Evolutionary conservation across 2,888 invertebrate species (phyloP).

Genomic region (Drosophila rellima): DNA sequence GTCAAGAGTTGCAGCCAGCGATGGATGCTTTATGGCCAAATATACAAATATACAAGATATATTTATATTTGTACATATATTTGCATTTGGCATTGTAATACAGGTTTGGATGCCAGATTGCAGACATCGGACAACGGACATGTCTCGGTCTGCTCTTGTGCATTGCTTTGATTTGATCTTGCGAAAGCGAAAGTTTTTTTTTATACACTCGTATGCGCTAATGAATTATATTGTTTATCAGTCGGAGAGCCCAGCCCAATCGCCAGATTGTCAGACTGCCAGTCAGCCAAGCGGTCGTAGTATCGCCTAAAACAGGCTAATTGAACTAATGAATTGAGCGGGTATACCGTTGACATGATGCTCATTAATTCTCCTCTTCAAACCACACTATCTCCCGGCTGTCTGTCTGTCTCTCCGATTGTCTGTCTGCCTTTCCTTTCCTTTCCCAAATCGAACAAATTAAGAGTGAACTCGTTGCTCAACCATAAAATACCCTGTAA

Average conservation of each 20-base stretch:
- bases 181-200: slow-evolving; percentile 76
- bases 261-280: slow-evolving; percentile 11
- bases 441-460: slow-evolving; percentile 13
- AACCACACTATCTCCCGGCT: slow-evolving; percentile 10
- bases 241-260: slow-evolving; percentile 38
- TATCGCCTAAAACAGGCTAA: slow-evolving; percentile 51
- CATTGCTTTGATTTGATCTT: slow-evolving; percentile 76
- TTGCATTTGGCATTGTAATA: slow-evolving; percentile 78
- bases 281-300: slow-evolving; percentile 22
- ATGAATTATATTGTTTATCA: slow-evolving; percentile 77
- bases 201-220: slow-evolving; percentile 57
- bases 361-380: slow-evolving; percentile 39
- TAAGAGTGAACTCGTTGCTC: background rate
- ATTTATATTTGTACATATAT: slow-evolving; percentile 53
- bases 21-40: slow-evolving; percentile 51
- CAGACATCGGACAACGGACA: slow-evolving; percentile 35
- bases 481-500: background rate
- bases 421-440: slow-evolving; percentile 25
- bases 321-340: slow-evolving; percentile 71
- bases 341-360: slow-evolving; percentile 60
- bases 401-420: slow-evolving; percentile 8
- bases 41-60: slow-evolving; percentile 8
- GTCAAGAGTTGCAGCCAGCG: slow-evolving; percentile 52
- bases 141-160: slow-evolving; percentile 45
- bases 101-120: slow-evolving; percentile 52